These are phyloP conservation scores for Allolobophora icterica DNA, from an alignment of 2,888 invertebrate species.

Conservation along the genomic window DNA sequence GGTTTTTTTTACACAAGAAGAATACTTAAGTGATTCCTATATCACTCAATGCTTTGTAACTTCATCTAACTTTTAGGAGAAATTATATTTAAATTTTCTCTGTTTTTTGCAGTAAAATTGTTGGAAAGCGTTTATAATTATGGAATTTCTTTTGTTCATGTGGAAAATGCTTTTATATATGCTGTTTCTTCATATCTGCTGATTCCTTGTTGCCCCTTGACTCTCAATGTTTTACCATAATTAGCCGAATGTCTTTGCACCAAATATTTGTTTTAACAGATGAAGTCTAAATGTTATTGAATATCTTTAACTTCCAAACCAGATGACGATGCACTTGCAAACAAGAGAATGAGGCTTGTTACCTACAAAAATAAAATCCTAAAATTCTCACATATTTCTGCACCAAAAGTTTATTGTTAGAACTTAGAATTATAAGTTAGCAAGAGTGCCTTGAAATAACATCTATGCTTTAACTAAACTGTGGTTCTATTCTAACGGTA, in stretches of 20 bases:
- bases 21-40: neutral
- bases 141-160: neutral
- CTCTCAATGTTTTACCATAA: neutral
- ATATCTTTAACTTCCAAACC: slow-evolving; percentile 8
- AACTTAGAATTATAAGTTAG: neutral
- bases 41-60: neutral
- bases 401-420: neutral
- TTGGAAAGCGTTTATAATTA: neutral
- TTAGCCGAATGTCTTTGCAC: neutral
- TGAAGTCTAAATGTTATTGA: neutral
- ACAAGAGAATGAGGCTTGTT: neutral
- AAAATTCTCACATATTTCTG: neutral
- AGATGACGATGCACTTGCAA: neutral
- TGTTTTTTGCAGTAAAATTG: neutral
- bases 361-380: neutral
- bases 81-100: neutral
- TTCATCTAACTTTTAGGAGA: neutral
- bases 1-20: neutral
- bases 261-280: neutral
- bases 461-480: neutral
- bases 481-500: neutral
- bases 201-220: neutral
- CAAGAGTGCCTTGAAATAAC: neutral
- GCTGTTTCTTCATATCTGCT: neutral
- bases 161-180: neutral